Evolutionary conservation across 2,113 vertebrate genomes (phyloP).

Genomic region (Festucalex cinctus): DNA sequence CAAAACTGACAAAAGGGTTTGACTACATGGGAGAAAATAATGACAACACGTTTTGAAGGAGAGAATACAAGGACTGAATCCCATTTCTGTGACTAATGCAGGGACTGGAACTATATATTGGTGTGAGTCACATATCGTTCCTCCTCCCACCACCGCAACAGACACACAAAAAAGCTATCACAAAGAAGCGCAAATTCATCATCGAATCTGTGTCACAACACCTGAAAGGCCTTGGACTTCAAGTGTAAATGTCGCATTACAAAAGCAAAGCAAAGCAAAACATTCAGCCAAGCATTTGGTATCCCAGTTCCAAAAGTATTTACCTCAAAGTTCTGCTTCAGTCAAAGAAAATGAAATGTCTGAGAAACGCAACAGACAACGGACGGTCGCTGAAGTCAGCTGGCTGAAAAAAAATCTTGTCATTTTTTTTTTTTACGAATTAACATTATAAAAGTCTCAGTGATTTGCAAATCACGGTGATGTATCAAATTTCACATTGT

Average conservation of each 20-base stretch:
- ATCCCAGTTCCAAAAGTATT: not conserved
- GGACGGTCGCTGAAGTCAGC: not conserved
- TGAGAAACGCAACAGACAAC: not conserved
- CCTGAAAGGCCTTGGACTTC: constrained; percentile 1
- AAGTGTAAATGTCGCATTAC: not conserved
- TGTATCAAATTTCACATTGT: no score
- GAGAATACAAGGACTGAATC: constrained; percentile 21
- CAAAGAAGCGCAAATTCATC: constrained; percentile 1
- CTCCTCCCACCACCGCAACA: constrained; percentile 32
- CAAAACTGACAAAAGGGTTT: constrained; percentile 6
- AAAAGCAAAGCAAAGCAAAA: not conserved
- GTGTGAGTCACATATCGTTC: constrained; percentile 44
- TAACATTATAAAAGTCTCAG: no score
- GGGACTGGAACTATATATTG: constrained; percentile 43
- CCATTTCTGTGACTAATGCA: constrained; percentile 35
- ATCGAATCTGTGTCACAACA: constrained; percentile 6
- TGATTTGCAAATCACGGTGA: no score
- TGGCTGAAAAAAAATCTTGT: not conserved
- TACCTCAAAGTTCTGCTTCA: not conserved
- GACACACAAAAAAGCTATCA: constrained; percentile 4
- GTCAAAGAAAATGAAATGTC: not conserved
- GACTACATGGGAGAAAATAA: constrained; percentile 9
- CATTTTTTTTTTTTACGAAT: not conserved
- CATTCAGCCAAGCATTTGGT: no score
- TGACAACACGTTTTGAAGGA: constrained; percentile 27